These are phyloP conservation scores for Tokudaia muenninki DNA, from an alignment of 2,797 vertebrate genomes.

Conservation along the genomic window DNA sequence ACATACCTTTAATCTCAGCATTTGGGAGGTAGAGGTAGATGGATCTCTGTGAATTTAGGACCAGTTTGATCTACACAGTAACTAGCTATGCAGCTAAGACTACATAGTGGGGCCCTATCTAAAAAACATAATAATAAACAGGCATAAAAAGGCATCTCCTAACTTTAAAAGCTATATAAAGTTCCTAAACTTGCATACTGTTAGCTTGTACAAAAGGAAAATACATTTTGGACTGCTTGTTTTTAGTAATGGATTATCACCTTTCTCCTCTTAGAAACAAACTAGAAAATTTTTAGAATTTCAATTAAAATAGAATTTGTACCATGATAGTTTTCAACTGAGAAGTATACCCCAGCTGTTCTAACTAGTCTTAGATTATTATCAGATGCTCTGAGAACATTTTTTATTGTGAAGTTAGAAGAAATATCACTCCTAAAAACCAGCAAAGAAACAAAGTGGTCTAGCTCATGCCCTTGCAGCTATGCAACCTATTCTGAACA, in stretches of 20 bases:
- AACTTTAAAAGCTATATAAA: constrained; percentile 21
- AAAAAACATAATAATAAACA: neutral
- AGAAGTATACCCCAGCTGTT: neutral
- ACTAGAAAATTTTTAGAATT: constrained; percentile 29
- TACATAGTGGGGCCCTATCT: neutral
- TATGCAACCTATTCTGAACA: neutral
- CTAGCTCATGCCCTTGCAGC: neutral
- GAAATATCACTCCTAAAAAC: constrained; percentile 18
- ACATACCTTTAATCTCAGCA: neutral
- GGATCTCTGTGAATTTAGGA: neutral
- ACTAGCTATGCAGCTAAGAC: neutral
- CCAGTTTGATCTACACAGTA: neutral
- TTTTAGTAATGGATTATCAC: constrained; percentile 31
- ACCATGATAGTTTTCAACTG: constrained; percentile 11
- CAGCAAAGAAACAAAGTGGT: neutral
- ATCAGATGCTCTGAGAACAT: constrained; percentile 25
- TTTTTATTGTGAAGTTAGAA: constrained; percentile 60
- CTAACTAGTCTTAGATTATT: neutral
- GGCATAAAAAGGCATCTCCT: constrained; percentile 33
- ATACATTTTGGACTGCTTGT: neutral
- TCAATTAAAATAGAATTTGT: constrained; percentile 12
- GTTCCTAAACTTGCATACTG: constrained; percentile 34
- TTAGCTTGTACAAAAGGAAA: constrained; percentile 22
- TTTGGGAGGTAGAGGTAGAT: neutral
- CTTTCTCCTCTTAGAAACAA: constrained; percentile 19